Base-by-base conservation (phyloP, 2,113 vertebrate genomes). In the Tetrao urogallus region DNA sequence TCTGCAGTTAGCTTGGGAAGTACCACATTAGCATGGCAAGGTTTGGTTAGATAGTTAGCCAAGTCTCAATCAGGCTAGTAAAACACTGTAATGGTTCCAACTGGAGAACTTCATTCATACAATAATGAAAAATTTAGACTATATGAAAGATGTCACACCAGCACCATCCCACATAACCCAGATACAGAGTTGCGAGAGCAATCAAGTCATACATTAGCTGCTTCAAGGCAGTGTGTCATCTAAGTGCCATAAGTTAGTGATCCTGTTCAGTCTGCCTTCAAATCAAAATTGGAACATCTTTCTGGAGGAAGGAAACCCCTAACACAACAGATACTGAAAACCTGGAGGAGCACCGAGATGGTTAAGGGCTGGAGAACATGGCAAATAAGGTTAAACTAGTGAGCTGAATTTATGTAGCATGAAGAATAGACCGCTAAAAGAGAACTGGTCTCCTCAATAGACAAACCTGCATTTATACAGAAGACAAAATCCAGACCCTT, bases 381-480 rank as follows among this genome's bases (percentile, higher is more conserved):
- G 65, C 45, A 65, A 40, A 56, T 25, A 7, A 66, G 21, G 17
- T 8, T 5, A 70, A 50, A 71, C 22, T 38, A 30, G 27, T 3
- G 25, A 80, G 32, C 4, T 84, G 25, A 84, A 71, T 56, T 56
- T 34, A 19, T 15, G 30, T 14, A 48, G 45, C 18, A 30, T 3
- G 12, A 86, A 54, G 19, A 69, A 50, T 2, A 42, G 27, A 24
- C 16, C 36, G 10, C 7, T 52, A 56, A 54, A 22, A 15, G 18
- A 69, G 11, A 75, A 88, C 11, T 38, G 18, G 12, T 75, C 21
- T 84, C 25, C 60, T 42, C 38, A 77, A 12, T 20, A 58, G 81
- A 22, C 18, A 63, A 58, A 38, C 0, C 2, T 13, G 6, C 1
- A 0, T 34, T 71, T 50, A 34, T 1, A 54, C 8, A 88, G 38